Evolutionary conservation across 2,113 vertebrate species (phyloP).

Genomic region (Myodes glareolus): DNA sequence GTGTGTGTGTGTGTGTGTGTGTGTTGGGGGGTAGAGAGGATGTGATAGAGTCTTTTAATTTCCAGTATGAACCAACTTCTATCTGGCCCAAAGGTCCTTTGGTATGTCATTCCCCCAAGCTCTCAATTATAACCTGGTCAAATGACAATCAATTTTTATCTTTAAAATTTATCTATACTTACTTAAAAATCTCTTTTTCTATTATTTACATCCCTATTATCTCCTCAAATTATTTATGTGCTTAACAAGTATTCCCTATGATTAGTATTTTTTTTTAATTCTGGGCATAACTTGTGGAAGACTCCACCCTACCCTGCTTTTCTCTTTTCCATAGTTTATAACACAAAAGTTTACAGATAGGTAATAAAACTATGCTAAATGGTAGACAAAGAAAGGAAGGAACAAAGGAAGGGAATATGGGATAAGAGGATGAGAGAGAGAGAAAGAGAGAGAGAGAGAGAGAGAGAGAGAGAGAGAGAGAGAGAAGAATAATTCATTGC

Average conservation of each 20-base stretch:
- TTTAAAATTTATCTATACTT: neutral
- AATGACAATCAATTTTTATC: neutral
- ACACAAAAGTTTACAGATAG: neutral
- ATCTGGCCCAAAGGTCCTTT: neutral
- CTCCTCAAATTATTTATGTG: neutral
- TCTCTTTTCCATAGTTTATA: neutral
- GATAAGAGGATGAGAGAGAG: too few species aligned
- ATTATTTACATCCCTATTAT: neutral
- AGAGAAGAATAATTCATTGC: neutral
- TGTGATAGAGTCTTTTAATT: neutral
- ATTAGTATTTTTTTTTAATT: neutral
- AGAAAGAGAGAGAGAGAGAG: neutral
- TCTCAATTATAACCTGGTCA: neutral
- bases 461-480: too few species aligned
- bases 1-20: neutral
- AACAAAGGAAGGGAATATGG: too few species aligned
- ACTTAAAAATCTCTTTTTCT: neutral
- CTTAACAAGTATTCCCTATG: neutral
- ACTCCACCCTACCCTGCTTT: neutral
- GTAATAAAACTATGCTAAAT: neutral
- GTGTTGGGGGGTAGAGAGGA: neutral
- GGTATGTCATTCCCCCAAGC: neutral
- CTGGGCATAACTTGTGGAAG: neutral
- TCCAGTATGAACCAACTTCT: neutral
- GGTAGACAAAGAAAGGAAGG: neutral